Percentiles rank a stretch among this genome's conserved stretches.
These are phyloP conservation scores for Onthophagus taurus DNA, from an alignment of 1,140 invertebrate species.

Conservation along the genomic window DNA sequence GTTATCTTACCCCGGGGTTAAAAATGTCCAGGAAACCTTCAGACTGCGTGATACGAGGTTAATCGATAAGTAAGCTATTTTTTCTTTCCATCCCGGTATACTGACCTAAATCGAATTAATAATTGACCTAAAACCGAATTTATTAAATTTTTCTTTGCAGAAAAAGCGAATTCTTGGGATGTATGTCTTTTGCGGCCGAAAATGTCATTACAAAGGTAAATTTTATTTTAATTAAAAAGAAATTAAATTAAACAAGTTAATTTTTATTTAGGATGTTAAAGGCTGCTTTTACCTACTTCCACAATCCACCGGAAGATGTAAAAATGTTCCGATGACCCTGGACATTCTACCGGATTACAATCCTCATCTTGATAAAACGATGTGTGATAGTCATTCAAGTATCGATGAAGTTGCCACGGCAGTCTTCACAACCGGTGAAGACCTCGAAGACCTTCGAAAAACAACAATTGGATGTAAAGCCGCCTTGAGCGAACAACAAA, in stretches of 20 bases:
- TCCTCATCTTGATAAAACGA: slow-evolving; percentile 18
- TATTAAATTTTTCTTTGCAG: slow-evolving; percentile 43
- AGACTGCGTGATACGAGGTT: too few relatives aligned
- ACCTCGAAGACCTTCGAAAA: slow-evolving; percentile 24
- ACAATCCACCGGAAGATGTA: slow-evolving; percentile 40
- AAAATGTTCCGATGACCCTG: slow-evolving; percentile 26
- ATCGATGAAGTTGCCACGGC: slow-evolving; percentile 35
- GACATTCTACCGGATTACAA: slow-evolving; percentile 13
- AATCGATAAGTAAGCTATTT: too few relatives aligned
- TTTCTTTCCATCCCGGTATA: too few relatives aligned
- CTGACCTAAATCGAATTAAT: too few relatives aligned
- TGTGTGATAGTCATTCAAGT: slow-evolving; percentile 31
- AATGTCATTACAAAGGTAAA: slow-evolving; percentile 49
- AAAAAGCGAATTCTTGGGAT: slow-evolving; percentile 70
- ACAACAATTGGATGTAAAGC: slow-evolving; percentile 26
- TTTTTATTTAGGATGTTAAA: slow-evolving; percentile 38
- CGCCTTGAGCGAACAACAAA: slow-evolving; percentile 45
- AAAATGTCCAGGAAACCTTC: too few relatives aligned
- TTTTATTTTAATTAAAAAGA: slow-evolving; percentile 10
- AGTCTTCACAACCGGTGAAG: slow-evolving; percentile 27
- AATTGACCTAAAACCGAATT: too few relatives aligned
- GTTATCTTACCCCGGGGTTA: too few relatives aligned
- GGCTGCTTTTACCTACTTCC: slow-evolving; percentile 45
- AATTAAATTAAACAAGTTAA: background rate
- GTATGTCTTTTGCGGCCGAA: slow-evolving; percentile 63